phyloP scores from a whole-genome alignment of 2,888 invertebrate species.

The Dusona sp. region DNA sequence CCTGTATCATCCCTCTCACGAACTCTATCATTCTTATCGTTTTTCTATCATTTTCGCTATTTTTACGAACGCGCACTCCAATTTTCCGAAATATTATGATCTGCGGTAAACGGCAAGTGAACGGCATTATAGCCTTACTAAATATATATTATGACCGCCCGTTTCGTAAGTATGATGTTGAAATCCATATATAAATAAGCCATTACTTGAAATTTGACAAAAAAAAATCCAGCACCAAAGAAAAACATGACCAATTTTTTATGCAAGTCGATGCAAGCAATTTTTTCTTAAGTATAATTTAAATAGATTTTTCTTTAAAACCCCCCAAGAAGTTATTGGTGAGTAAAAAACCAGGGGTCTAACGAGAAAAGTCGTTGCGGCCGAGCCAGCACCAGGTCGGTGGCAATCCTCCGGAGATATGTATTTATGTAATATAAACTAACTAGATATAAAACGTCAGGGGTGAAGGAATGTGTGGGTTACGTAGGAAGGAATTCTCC shows the following conservation, averaged over 20 bases:
- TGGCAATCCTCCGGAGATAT: background rate
- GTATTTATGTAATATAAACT: background rate
- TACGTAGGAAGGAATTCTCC: constrained; percentile 24
- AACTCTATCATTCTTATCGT: background rate
- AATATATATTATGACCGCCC: background rate
- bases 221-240: background rate
- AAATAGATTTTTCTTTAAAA: background rate
- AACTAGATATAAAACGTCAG: background rate
- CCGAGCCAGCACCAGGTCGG: constrained; percentile 8
- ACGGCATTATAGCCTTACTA: background rate
- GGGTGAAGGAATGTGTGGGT: constrained; percentile 1
- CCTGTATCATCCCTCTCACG: constrained; percentile 2
- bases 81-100: background rate
- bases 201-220: background rate
- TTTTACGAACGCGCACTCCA: background rate
- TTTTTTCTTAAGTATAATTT: background rate
- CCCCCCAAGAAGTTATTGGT: constrained; percentile 10
- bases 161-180: background rate
- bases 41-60: background rate
- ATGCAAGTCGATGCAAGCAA: background rate
- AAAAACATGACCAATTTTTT: background rate
- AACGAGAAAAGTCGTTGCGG: constrained; percentile 4
- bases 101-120: background rate
- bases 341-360: background rate
- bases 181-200: background rate